A percentile compares a stretch with the other conserved stretches of the same genome.
phyloP scores from a whole-genome alignment of 2,888 invertebrate genomes.

The Rhorus exstirpatorius region DNA sequence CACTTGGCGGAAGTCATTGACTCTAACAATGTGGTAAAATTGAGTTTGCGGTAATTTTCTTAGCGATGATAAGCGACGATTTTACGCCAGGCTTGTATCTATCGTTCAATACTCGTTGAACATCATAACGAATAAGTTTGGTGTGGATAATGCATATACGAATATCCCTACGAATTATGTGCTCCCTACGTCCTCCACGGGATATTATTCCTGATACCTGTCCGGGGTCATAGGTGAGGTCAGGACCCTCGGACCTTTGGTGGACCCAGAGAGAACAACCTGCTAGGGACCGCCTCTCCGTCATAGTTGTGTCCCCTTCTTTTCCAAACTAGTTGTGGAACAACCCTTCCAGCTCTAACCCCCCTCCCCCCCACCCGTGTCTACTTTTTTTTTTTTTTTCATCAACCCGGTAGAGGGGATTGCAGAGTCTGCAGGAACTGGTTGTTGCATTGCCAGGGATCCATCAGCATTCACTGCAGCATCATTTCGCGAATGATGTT shows the following conservation, averaged over 20 bases:
- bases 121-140: background rate
- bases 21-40: no score
- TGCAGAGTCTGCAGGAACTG: conserved; percentile 77
- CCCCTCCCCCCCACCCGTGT: conserved; percentile 22
- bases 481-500: conserved; percentile 50
- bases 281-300: conserved; percentile 74
- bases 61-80: no score
- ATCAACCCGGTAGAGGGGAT: conserved; percentile 60
- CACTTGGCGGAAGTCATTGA: no score
- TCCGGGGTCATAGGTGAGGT: conserved; percentile 81
- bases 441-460: conserved; percentile 76
- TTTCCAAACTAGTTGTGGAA: conserved; percentile 68
- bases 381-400: conserved; percentile 26
- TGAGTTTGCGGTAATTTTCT: no score
- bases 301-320: conserved; percentile 68
- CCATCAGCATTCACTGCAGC: conserved; percentile 65
- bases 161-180: background rate
- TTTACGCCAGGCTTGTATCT: no score
- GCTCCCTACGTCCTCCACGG: background rate
- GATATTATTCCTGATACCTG: conserved; percentile 76
- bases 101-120: background rate
- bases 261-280: conserved; percentile 76
- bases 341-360: conserved; percentile 39
- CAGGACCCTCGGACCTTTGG: conserved; percentile 74
- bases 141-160: no score